Evolutionary conservation across 2,113 vertebrate species (phyloP).

Genomic region (Oxyura jamaicensis): DNA sequence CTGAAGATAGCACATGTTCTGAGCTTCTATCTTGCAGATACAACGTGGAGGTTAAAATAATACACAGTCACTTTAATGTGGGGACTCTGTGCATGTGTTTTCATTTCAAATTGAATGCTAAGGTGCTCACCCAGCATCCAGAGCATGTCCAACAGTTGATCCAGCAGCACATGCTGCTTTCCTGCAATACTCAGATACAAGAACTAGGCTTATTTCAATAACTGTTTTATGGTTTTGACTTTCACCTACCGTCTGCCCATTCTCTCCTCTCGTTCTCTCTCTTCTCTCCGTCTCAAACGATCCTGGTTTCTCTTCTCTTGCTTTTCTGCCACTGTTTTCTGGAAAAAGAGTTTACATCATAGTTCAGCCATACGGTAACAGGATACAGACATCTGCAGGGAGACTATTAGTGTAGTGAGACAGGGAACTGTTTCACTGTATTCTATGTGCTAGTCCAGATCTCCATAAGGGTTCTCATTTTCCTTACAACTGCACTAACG

Average conservation of each 20-base stretch:
- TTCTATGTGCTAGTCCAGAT: background rate
- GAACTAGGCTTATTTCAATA: background rate
- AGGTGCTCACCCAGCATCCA: background rate
- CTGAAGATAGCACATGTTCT: background rate
- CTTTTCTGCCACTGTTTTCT: constrained; percentile 98
- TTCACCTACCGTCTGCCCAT: constrained; percentile 79
- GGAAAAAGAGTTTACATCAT: background rate
- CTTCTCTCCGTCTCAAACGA: constrained; percentile 92
- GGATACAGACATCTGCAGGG: background rate
- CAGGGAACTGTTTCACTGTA: background rate
- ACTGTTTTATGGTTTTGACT: background rate
- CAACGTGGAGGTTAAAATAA: background rate
- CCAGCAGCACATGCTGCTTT: background rate
- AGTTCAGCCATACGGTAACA: background rate
- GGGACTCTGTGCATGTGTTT: background rate
- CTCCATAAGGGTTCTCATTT: background rate
- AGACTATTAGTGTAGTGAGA: background rate
- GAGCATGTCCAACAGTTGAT: background rate
- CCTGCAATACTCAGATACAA: background rate
- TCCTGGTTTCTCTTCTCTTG: constrained; percentile 97
- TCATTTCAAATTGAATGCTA: background rate
- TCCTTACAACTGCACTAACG: background rate
- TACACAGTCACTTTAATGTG: too few relatives aligned
- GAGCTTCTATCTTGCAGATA: background rate
- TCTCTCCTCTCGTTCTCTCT: constrained; percentile 92